Conservation (phyloP, 2,113 vertebrate genomes). For the Porphyrio hochstetteri region DNA sequence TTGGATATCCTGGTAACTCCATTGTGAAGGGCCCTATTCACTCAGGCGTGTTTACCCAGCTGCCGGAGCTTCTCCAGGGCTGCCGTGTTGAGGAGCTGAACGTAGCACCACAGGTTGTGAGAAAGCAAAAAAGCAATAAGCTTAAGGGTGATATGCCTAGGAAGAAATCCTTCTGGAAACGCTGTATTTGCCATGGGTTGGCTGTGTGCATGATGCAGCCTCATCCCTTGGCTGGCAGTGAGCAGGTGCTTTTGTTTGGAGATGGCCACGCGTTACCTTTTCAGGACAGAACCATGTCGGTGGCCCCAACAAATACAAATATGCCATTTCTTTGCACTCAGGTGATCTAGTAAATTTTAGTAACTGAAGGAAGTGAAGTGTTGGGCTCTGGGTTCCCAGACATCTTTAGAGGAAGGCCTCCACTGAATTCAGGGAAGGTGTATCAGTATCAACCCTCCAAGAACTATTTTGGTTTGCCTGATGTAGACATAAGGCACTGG, state of each 20-base stretch:
- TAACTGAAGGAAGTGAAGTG: not conserved
- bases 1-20: conserved; percentile 47
- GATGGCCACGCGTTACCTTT: not conserved
- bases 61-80: not conserved
- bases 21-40: conserved; percentile 39
- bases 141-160: not conserved
- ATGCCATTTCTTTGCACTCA: not conserved
- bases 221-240: not conserved
- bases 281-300: not conserved
- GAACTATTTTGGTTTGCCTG: not conserved
- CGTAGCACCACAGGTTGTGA: not conserved
- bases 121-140: not conserved
- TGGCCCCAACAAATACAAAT: not conserved
- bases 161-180: not conserved
- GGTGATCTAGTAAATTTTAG: not conserved
- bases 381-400: not conserved
- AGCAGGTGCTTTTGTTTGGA: not conserved
- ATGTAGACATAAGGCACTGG: not conserved
- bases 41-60: conserved; percentile 58
- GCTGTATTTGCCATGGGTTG: not conserved
- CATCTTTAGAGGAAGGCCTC: not conserved
- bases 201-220: accelerated
- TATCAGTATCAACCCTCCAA: not conserved
- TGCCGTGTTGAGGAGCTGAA: not conserved
- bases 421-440: not conserved